Evolutionary conservation across 35 echinoderm and acorn worm genomes (phyloP).

Genomic region (Apostichopus japonicus): DNA sequence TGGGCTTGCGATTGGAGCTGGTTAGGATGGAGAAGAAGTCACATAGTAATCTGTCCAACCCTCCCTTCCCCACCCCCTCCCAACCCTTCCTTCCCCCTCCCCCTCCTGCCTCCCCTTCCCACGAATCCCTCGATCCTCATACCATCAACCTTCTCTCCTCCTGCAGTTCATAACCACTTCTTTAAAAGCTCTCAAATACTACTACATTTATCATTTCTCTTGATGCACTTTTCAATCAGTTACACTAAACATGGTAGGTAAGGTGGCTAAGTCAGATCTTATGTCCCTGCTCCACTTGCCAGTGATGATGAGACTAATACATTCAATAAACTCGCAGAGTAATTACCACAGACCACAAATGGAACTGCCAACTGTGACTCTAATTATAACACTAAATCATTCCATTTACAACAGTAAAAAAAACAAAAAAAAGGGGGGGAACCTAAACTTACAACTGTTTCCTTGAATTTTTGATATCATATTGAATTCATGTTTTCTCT

Average conservation of each 20-base stretch:
- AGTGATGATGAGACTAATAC: background rate
- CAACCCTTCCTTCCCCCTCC: too few relatives aligned
- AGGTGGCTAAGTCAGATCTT: background rate
- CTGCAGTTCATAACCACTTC: too few relatives aligned
- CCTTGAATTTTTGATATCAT: background rate
- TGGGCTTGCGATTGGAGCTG: too few relatives aligned
- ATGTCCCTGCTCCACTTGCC: background rate
- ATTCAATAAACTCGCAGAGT: background rate
- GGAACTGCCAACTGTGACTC: constrained; percentile 4
- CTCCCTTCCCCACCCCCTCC: too few relatives aligned
- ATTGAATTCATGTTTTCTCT: constrained; percentile 17
- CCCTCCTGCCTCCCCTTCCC: too few relatives aligned
- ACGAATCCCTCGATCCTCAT: too few relatives aligned
- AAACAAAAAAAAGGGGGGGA: background rate
- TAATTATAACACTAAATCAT: constrained; percentile 25
- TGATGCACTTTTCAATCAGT: too few relatives aligned
- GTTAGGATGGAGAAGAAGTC: too few relatives aligned
- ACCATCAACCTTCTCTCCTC: too few relatives aligned
- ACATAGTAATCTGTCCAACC: too few relatives aligned
- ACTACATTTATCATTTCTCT: too few relatives aligned
- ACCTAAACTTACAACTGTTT: background rate
- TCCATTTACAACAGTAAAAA: background rate
- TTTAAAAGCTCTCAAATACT: too few relatives aligned
- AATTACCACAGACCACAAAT: constrained; percentile 6
- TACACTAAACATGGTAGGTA: background rate